Evolutionary conservation across 2,797 vertebrate species (phyloP).

Genomic region (Acomys russatus): DNA sequence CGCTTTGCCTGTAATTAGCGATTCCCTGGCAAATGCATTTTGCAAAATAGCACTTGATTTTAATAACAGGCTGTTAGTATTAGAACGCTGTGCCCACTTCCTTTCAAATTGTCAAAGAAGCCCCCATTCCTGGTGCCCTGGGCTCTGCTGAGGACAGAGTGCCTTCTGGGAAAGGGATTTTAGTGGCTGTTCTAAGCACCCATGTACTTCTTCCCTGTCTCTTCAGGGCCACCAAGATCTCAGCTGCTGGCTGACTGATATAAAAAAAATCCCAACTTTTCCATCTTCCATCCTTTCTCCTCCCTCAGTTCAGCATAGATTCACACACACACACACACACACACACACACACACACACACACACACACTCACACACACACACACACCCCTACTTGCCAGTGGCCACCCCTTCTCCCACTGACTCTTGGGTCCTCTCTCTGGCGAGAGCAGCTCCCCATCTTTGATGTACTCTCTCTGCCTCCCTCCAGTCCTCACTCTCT

Average conservation of each 20-base stretch:
- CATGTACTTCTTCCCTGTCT: background rate
- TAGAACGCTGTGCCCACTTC: constrained; percentile 77
- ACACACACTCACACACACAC: no score
- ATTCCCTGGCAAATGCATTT: constrained; percentile 83
- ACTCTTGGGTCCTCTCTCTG: background rate
- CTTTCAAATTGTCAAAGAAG: constrained; percentile 78
- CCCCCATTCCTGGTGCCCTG: constrained; percentile 55
- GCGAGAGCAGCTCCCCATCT: background rate
- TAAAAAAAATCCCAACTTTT: background rate
- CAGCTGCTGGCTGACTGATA: background rate
- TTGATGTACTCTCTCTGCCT: background rate
- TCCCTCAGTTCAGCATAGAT: rapidly evolving
- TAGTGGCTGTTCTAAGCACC: background rate
- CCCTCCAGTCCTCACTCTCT: background rate
- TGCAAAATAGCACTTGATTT: constrained; percentile 87
- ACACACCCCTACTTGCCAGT: background rate
- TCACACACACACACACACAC: no score
- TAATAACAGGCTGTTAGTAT: constrained; percentile 85
- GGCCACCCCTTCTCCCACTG: background rate
- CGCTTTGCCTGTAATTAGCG: constrained; percentile 83
- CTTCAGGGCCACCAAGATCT: background rate
- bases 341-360: no score
- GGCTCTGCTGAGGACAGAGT: background rate
- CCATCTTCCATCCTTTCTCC: background rate
- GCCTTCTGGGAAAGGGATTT: background rate